These are phyloP conservation scores for Itoplectis maculator DNA, from an alignment of 2,888 invertebrate species.

Conservation along the genomic window DNA sequence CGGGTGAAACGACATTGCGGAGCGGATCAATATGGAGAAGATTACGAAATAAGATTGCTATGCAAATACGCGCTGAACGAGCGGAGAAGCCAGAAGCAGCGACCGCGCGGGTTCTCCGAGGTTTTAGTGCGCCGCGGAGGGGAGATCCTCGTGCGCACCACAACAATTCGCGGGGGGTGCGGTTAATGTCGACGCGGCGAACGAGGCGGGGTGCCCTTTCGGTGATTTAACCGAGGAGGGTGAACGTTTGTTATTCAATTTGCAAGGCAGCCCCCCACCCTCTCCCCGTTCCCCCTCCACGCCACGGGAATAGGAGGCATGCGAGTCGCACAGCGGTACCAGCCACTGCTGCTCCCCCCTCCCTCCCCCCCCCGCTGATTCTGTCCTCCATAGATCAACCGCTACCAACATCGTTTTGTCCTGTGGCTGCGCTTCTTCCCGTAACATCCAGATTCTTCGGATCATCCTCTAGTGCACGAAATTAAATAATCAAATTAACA, in stretches of 20 bases:
- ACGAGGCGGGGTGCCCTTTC: slow-evolving; percentile 79
- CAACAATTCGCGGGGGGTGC: slow-evolving; percentile 79
- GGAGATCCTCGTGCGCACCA: slow-evolving; percentile 54
- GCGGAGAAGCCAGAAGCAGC: slow-evolving; percentile 45
- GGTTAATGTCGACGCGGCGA: slow-evolving; percentile 80
- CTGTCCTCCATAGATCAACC: slow-evolving; percentile 53
- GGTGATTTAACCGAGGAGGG: slow-evolving; percentile 82
- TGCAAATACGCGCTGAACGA: slow-evolving; percentile 77
- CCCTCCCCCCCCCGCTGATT: slow-evolving; percentile 50
- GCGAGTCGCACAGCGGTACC: slow-evolving; percentile 59
- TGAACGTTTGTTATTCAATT: slow-evolving; percentile 84
- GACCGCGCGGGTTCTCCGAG: slow-evolving; percentile 61
- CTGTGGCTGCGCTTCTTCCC: slow-evolving; percentile 23
- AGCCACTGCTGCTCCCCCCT: slow-evolving; percentile 65
- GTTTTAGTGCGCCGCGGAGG: slow-evolving; percentile 55
- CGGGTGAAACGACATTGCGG: slow-evolving; percentile 61
- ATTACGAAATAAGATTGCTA: slow-evolving; percentile 83
- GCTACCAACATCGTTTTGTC: slow-evolving; percentile 38
- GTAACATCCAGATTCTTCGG: neutral
- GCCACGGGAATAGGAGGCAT: slow-evolving; percentile 53
- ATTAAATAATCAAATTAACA: neutral
- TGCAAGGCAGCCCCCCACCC: slow-evolving; percentile 74
- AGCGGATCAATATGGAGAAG: slow-evolving; percentile 82
- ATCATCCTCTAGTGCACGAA: neutral
- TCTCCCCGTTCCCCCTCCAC: slow-evolving; percentile 65